Percentiles rank a stretch among this genome's conserved stretches.
phyloP scores from a whole-genome alignment of 2,113 vertebrate genomes.

The Lepisosteus osseus region DNA sequence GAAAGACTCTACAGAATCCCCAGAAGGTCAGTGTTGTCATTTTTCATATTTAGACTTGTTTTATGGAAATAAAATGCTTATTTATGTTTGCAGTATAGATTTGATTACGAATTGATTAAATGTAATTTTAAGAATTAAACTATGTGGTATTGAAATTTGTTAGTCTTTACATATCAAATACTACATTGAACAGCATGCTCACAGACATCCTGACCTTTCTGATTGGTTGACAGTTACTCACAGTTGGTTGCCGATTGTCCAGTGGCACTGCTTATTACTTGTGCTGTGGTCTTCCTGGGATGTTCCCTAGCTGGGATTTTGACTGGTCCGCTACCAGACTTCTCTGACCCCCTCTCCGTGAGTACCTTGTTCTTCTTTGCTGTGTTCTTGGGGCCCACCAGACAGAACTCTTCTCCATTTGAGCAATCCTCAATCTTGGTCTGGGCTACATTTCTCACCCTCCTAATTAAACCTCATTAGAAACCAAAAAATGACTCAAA shows the following conservation, averaged over 20 bases:
- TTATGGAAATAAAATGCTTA: too few species aligned
- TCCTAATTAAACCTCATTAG: neutral
- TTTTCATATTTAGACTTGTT: too few species aligned
- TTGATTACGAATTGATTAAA: too few species aligned
- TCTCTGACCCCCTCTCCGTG: conserved; percentile 87
- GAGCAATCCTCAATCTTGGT: neutral
- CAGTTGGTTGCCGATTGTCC: conserved; percentile 86
- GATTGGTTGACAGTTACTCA: conserved; percentile 75
- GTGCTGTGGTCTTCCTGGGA: conserved; percentile 64
- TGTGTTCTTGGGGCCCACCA: neutral
- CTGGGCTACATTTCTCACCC: neutral
- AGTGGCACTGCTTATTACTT: conserved; percentile 66
- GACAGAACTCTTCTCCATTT: neutral
- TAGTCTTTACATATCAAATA: too few species aligned
- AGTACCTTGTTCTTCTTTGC: conserved; percentile 39
- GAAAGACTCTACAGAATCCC: conserved; percentile 78
- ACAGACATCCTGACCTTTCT: conserved; percentile 22
- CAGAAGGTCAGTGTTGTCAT: conserved; percentile 74
- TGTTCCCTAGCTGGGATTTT: conserved; percentile 83
- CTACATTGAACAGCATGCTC: too few species aligned
- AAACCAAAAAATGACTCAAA: too few species aligned
- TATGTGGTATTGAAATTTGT: too few species aligned
- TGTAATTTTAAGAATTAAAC: too few species aligned
- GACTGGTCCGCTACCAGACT: conserved; percentile 81
- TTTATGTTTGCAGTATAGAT: too few species aligned